These are phyloP conservation scores for Caiman crocodilus DNA, from an alignment of 2,797 vertebrate genomes.

Conservation along the genomic window DNA sequence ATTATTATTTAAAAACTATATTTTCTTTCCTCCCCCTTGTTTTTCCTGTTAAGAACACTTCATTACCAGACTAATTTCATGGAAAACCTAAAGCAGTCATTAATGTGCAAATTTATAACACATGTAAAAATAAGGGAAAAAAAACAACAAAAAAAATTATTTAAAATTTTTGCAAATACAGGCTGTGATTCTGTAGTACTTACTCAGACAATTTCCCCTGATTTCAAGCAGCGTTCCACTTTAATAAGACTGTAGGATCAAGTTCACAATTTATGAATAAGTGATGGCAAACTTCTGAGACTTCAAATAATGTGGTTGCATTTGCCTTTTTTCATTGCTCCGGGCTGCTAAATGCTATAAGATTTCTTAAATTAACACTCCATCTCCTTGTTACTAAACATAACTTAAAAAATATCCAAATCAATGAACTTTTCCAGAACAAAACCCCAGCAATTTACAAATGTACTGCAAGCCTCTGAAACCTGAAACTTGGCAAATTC, in stretches of 20 bases:
- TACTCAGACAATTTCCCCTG: constrained; percentile 44
- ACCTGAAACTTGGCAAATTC: constrained; percentile 63
- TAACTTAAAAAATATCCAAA: not conserved
- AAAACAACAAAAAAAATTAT: not conserved
- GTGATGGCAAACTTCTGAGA: constrained; percentile 54
- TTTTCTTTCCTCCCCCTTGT: not conserved
- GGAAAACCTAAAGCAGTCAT: constrained; percentile 13
- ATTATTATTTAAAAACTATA: not conserved
- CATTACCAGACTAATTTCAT: not conserved
- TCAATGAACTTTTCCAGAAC: constrained; percentile 55
- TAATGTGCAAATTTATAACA: not conserved
- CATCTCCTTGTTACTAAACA: constrained; percentile 57
- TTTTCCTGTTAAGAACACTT: not conserved
- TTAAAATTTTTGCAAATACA: constrained; percentile 44
- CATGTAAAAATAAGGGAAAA: not conserved
- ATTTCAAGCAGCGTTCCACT: constrained; percentile 60
- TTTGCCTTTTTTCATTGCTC: constrained; percentile 62
- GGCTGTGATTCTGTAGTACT: constrained; percentile 45
- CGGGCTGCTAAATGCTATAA: constrained; percentile 49
- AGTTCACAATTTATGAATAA: constrained; percentile 42
- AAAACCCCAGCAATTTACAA: constrained; percentile 61
- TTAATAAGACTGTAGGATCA: constrained; percentile 40
- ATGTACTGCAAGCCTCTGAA: constrained; percentile 60
- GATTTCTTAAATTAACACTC: constrained; percentile 64
- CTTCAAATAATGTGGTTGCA: constrained; percentile 52